A percentile compares a stretch with the other conserved stretches of the same genome.
Evolutionary conservation across 64 coral and sea anemone genomes (phyloP).

Genomic region (Actinia equina): DNA sequence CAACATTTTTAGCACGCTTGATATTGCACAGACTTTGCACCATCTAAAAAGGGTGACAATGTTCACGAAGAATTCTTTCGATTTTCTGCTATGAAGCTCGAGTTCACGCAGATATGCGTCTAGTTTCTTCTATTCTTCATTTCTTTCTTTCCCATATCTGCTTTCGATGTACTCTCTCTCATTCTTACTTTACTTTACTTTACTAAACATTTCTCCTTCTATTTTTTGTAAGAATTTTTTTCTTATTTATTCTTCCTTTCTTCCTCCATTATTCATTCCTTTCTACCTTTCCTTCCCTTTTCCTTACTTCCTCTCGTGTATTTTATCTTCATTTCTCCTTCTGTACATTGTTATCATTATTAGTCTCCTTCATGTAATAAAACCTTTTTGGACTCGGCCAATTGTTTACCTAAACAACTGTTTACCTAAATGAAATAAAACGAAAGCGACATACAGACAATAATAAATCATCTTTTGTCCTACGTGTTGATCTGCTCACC

Average conservation of each 20-base stretch:
- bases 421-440: not conserved
- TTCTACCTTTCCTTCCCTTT: not conserved
- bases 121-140: too few species aligned
- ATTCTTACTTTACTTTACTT: too few species aligned
- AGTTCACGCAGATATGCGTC: too few species aligned
- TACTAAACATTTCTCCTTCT: too few species aligned
- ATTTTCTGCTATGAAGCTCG: too few species aligned
- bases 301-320: not conserved
- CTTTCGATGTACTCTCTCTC: too few species aligned
- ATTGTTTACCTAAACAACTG: not conserved
- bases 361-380: not conserved
- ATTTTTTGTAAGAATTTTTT: not conserved
- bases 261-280: not conserved
- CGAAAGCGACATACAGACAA: not conserved
- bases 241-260: not conserved
- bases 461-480: not conserved
- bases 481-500: not conserved
- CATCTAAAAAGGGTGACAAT: too few species aligned
- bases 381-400: not conserved
- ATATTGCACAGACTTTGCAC: too few species aligned
- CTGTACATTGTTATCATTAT: too few species aligned
- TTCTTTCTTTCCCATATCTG: too few species aligned
- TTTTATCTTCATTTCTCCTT: not conserved
- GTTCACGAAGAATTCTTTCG: too few species aligned
- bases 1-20: too few species aligned